Conservation (phyloP, 2,888 invertebrate species). For the Rosalia funebris region DNA sequence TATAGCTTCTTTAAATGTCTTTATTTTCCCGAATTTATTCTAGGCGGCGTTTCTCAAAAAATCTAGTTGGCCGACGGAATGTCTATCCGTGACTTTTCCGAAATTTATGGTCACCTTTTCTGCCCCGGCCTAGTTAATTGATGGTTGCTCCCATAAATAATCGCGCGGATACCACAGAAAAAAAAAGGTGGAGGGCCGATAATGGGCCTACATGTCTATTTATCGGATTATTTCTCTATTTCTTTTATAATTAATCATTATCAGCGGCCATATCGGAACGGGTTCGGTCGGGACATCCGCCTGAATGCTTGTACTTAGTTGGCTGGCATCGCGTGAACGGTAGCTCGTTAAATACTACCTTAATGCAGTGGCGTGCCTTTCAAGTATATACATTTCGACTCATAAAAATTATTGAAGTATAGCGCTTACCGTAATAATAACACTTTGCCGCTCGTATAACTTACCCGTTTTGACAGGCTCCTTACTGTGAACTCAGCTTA, state of each 20-base stretch:
- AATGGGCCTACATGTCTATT: slow-evolving; percentile 40
- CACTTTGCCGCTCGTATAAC: too few species aligned
- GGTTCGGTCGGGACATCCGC: slow-evolving; percentile 40
- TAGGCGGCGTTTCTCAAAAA: slow-evolving; percentile 15
- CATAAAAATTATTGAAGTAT: too few species aligned
- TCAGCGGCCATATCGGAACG: slow-evolving; percentile 48
- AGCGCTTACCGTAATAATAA: too few species aligned
- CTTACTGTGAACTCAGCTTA: too few species aligned
- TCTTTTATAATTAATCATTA: slow-evolving; percentile 55
- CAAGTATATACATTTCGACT: not conserved
- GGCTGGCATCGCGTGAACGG: slow-evolving; percentile 37
- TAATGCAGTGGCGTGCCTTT: slow-evolving; percentile 22
- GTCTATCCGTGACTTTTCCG: slow-evolving; percentile 4
- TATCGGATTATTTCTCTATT: slow-evolving; percentile 53
- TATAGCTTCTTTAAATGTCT: slow-evolving; percentile 3
- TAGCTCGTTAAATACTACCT: slow-evolving; percentile 31
- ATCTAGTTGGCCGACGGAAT: slow-evolving; percentile 1
- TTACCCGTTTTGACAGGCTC: too few species aligned
- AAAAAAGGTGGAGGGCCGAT: slow-evolving; percentile 15
- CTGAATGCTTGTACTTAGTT: slow-evolving; percentile 12
- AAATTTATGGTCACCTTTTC: slow-evolving; percentile 4
- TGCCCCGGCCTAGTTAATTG: slow-evolving; percentile 11
- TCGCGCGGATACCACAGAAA: slow-evolving; percentile 6
- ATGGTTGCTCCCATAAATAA: slow-evolving; percentile 8
- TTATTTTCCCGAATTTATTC: slow-evolving; percentile 1